Evolutionary conservation across 2,797 vertebrate genomes (phyloP).

Genomic region (Euphonia xanthogaster): DNA sequence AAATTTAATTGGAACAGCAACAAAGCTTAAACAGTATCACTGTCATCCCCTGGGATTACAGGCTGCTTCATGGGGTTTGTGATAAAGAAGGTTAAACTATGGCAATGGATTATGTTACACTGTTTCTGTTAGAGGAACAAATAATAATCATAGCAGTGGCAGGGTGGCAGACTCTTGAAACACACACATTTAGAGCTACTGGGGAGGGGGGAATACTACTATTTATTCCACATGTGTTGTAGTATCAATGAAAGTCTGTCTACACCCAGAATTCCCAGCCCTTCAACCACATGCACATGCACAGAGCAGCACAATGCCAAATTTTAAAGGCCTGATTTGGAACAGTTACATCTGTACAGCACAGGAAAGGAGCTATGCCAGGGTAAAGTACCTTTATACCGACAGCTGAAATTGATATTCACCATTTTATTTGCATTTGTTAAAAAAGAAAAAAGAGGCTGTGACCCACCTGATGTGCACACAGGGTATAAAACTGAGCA

Average conservation of each 20-base stretch:
- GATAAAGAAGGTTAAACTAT: constrained; percentile 61
- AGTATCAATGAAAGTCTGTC: constrained; percentile 61
- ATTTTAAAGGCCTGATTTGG: constrained; percentile 31
- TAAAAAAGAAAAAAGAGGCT: not conserved
- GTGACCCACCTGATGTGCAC: not conserved
- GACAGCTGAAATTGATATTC: not conserved
- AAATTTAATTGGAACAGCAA: constrained; percentile 50
- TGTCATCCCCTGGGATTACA: constrained; percentile 41
- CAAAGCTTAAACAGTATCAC: constrained; percentile 52
- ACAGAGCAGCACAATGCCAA: not conserved
- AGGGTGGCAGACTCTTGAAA: constrained; percentile 39
- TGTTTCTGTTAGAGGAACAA: constrained; percentile 37
- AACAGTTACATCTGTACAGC: not conserved
- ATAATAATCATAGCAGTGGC: constrained; percentile 48
- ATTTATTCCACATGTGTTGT: constrained; percentile 54
- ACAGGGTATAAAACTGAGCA: constrained; percentile 5
- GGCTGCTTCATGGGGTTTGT: constrained; percentile 21
- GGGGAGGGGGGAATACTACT: not conserved
- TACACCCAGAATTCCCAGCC: constrained; percentile 36
- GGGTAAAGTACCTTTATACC: not conserved
- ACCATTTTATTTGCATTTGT: not conserved
- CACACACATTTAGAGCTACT: constrained; percentile 9
- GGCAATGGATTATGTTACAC: constrained; percentile 49
- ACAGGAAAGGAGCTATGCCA: constrained; percentile 13
- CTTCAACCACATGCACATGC: not conserved